Base-by-base conservation (phyloP, 2,888 invertebrate species). In the Tenthredo amoena region DNA sequence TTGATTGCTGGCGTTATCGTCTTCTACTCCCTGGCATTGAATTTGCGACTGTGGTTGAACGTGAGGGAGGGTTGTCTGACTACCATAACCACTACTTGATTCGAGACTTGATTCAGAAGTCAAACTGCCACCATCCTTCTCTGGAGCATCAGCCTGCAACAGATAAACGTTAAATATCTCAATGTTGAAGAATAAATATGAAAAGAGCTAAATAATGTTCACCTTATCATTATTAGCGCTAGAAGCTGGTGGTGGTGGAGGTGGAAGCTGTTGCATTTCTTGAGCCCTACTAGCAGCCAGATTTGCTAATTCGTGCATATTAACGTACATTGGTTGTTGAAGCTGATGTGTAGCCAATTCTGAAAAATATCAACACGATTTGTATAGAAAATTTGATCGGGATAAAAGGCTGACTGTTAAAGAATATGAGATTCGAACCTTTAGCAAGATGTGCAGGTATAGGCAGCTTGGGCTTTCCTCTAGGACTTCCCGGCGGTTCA, bases 221-320 rank as follows among this genome's bases (percentile, higher is more conserved):
- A 95, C 95, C 94, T 95, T 95, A 88, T 95, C 95, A 94, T 68
- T 94, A 93, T 86, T 86, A 83, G 89, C 87, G 62, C 87, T 87
- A 37, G 90, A 88, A 82, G 89, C 87, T 86, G 92, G 92, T 81
- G 76, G 94, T 89, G 95, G 94, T 89, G 94, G 93, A 94, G 94
- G 94, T 92, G 96, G 94, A 89, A 95, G 95, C 91, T 95, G 93
- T 93, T 95, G 94, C 94, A 94, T 94, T 92, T 95, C 95, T 91
- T 95, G 97, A 94, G 94, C 96, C 94, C 95, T 97, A 94, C 94
- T 95, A 15, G 97, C 97, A 71, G 98, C 98, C 94, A 98, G 95
- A 90, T 96, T 96, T 37, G 97, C 97, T 92, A 98, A 94, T 93
- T 98, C 98, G 88, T 97, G 97, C 98, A 98, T 98, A 93, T 98